A percentile compares a stretch with the other conserved stretches of the same genome.
phyloP scores from a whole-genome alignment of 2,888 invertebrate species.

The Ichneumoninae sp. region DNA sequence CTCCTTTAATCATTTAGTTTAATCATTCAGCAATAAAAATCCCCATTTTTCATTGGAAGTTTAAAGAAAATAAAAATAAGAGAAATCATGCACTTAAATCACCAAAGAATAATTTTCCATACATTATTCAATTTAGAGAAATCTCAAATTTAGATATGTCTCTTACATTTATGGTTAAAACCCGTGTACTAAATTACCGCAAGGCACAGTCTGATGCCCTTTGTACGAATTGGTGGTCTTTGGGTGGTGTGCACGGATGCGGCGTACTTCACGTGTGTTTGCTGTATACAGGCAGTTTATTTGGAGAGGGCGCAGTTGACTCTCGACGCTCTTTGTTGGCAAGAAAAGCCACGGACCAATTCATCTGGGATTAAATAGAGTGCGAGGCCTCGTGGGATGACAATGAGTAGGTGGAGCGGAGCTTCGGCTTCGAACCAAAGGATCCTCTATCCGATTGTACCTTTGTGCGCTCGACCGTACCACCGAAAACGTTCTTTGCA shows the following conservation, averaged over 20 bases:
- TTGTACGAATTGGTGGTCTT: neutral
- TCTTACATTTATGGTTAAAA: neutral
- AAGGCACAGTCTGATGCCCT: neutral
- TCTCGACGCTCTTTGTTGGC: constrained; percentile 56
- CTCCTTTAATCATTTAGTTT: no score
- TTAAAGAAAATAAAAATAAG: no score
- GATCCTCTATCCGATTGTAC: constrained; percentile 40
- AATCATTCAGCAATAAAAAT: no score
- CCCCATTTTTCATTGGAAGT: neutral
- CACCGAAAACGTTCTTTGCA: constrained; percentile 1
- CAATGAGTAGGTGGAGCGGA: constrained; percentile 24
- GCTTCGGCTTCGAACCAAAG: constrained; percentile 31
- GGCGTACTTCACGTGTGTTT: neutral
- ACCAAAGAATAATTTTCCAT: neutral
- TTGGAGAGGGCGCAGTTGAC: constrained; percentile 11
- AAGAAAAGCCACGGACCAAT: constrained; percentile 39
- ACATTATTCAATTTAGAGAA: neutral
- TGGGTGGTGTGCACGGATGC: neutral
- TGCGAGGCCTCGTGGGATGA: constrained; percentile 24
- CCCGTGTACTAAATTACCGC: neutral
- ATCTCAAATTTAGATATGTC: neutral
- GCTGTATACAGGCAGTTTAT: constrained; percentile 4
- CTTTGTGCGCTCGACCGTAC: constrained; percentile 38
- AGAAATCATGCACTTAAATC: neutral
- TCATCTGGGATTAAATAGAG: constrained; percentile 51